A percentile compares a stretch with the other conserved stretches of the same genome.
phyloP scores from a whole-genome alignment of 2,888 invertebrate genomes.

The Chouioia cunea region DNA sequence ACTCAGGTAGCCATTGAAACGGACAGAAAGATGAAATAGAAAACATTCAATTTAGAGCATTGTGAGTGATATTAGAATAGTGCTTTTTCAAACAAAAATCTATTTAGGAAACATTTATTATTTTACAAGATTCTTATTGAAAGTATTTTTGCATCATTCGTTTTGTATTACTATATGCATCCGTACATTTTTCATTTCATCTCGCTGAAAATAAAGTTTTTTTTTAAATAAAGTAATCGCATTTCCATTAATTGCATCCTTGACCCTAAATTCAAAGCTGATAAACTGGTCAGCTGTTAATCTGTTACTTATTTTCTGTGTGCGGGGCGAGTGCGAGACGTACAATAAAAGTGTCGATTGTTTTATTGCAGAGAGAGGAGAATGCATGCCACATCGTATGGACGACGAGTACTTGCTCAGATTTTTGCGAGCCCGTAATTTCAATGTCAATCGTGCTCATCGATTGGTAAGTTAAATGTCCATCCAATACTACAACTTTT shows the following conservation, averaged over 20 bases:
- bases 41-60: not conserved
- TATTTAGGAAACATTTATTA: no score
- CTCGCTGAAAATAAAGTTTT: no score
- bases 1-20: constrained; percentile 8
- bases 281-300: no score
- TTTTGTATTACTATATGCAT: no score
- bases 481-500: no score
- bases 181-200: no score
- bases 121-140: no score
- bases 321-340: no score
- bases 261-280: not conserved
- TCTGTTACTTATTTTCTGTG: no score
- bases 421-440: constrained; percentile 81
- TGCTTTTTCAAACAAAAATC: no score
- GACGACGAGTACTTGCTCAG: constrained; percentile 82
- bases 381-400: constrained; percentile 80
- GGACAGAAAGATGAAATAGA: not conserved
- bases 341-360: constrained; percentile 19
- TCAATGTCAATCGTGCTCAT: constrained; percentile 79
- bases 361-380: constrained; percentile 76
- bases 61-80: not conserved
- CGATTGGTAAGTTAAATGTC: constrained; percentile 76
- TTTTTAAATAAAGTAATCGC: no score
- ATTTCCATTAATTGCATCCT: constrained; percentile 1
- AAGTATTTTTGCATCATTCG: no score